A percentile compares a stretch with the other conserved stretches of the same genome.
Conservation (phyloP, 2,888 invertebrate species). For the Gibbula magus region DNA sequence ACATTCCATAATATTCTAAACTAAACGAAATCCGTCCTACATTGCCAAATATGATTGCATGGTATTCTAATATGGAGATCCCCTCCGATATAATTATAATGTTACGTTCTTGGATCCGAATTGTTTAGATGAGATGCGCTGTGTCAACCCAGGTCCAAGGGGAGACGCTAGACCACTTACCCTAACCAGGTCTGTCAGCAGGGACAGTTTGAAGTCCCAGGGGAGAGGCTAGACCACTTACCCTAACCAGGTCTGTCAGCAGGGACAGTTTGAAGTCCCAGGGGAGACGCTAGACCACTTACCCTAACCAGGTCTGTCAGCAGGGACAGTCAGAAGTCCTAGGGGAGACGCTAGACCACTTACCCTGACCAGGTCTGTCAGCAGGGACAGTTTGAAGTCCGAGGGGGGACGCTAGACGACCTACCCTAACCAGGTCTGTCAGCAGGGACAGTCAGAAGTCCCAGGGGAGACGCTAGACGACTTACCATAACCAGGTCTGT, state of each 20-base stretch:
- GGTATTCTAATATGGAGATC: too few relatives aligned
- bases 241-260: conserved; percentile 92
- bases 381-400: conserved; percentile 93
- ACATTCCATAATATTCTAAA: too few relatives aligned
- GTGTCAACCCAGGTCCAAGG: too few relatives aligned
- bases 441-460: conserved; percentile 93
- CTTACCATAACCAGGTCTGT: conserved; percentile 90
- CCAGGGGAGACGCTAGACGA: conserved; percentile 78
- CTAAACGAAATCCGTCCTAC: too few relatives aligned
- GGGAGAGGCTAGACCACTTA: conserved; percentile 69
- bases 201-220: conserved; percentile 95
- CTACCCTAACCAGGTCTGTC: conserved; percentile 90
- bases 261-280: conserved; percentile 96
- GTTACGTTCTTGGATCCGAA: too few relatives aligned
- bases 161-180: conserved; percentile 74
- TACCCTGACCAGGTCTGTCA: conserved; percentile 92
- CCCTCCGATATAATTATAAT: too few relatives aligned
- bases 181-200: conserved; percentile 92
- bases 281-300: conserved; percentile 57
- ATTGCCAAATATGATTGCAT: too few relatives aligned
- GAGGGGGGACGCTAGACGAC: conserved; percentile 77
- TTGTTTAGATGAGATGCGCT: too few relatives aligned
- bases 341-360: conserved; percentile 73
- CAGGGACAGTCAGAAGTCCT: conserved; percentile 94
- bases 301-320: conserved; percentile 93